Evolutionary conservation across 2,888 invertebrate species (phyloP).

Genomic region (Euclidia mi): DNA sequence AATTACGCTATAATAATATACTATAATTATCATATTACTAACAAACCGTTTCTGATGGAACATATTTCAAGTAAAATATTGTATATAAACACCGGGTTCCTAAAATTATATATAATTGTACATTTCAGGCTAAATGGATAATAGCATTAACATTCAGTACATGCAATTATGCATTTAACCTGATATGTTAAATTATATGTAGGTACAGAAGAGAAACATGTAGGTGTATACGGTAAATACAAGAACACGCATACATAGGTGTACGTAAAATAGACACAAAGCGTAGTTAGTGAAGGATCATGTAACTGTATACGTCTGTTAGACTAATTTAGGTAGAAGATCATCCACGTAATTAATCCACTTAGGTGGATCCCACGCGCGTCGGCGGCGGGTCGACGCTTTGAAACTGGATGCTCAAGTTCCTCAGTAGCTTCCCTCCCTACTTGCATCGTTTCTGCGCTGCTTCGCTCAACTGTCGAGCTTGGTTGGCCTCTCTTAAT

Average conservation of each 20-base stretch:
- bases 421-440: constrained; percentile 50
- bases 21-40: too few species aligned
- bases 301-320: constrained; percentile 75
- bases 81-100: too few species aligned
- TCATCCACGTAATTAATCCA: constrained; percentile 87
- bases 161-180: too few species aligned
- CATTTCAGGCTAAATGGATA: too few species aligned
- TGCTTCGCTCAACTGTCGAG: constrained; percentile 26
- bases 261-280: constrained; percentile 35
- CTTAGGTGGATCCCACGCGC: constrained; percentile 74
- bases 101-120: too few species aligned
- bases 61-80: too few species aligned
- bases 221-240: too few species aligned
- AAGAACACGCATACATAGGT: background rate
- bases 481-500: constrained; percentile 52
- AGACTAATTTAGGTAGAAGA: constrained; percentile 83
- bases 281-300: constrained; percentile 40
- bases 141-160: too few species aligned
- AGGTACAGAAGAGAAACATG: too few species aligned
- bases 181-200: too few species aligned
- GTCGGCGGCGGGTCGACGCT: constrained; percentile 59
- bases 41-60: too few species aligned
- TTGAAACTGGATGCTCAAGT: constrained; percentile 75
- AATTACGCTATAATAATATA: too few species aligned
- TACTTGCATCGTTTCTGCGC: constrained; percentile 43